Evolutionary conservation across 2,888 invertebrate genomes (phyloP), one percentile per base, ranked within the genome.

Genomic region (Teinopalpus imperialis): DNA sequence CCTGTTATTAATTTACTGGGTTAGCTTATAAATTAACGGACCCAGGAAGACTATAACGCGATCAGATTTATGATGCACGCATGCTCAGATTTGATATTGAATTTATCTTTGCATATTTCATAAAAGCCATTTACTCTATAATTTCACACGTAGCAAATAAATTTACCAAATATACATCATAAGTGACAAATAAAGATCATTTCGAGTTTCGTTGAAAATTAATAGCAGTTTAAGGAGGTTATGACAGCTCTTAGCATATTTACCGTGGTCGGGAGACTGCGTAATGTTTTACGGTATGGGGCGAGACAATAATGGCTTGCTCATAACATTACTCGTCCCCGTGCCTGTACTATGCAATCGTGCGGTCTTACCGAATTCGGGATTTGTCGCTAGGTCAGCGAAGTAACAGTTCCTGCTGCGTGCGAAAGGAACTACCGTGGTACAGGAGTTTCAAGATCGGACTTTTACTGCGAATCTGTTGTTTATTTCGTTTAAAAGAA

Each of bases 211-310:
- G 10, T 32, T n/a, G 26, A 44, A 34, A 39, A 34, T 45, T 21
- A 27, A 45, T 34, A 8, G 26, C 24, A 29, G 34, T 35, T 36
- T 26, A 26, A 47, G 30, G 60, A 52, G 76, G 76, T 77, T 74
- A 69, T 72, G 63, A 64, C 86, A 80, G 71, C 87, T 86, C 83
- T 55, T 57, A 66, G 68, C 73, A 62, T 68, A 74, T 79, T 64
- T 57, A 63, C 67, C 65, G 71, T 12, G 73, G 73, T 71, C 75
- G 77, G 73, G 68, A 74, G 74, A 77, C 83, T 87, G 75, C 81
- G 85, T 87, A 86, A 87, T 87, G 86, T 82, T 88, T 87, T 88
- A 88, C 87, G 87, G 87, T 86, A 88, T 88, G 82, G 86, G 81
- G 81, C 81, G 86, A 87, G 87, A 88, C 88, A 88, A 88, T 88